These are phyloP conservation scores for Ostrea denselamellosa DNA, from an alignment of 1,140 invertebrate genomes.

Conservation along the genomic window DNA sequence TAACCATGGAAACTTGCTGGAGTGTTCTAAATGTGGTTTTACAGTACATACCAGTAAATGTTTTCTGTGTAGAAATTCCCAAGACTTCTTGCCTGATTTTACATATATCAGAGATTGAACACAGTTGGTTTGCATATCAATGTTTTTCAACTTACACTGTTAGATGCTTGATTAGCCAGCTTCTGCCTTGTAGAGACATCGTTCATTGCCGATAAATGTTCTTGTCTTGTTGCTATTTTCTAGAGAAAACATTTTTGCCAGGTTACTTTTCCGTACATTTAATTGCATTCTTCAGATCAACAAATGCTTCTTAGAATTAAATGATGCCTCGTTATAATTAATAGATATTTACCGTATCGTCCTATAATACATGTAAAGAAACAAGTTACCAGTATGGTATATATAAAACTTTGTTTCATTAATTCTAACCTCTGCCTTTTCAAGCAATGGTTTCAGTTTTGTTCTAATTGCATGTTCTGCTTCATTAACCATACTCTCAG, in stretches of 20 bases:
- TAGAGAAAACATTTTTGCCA: not conserved
- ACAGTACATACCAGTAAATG: too few relatives aligned
- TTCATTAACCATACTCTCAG: constrained; percentile 51
- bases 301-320: not conserved
- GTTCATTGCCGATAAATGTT: not conserved
- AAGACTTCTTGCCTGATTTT: too few relatives aligned
- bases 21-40: too few relatives aligned
- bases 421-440: constrained; percentile 51
- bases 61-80: too few relatives aligned
- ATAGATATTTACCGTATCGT: not conserved
- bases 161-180: constrained; percentile 44
- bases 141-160: constrained; percentile 28
- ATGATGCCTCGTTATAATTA: too few relatives aligned
- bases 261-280: not conserved
- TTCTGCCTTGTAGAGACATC: not conserved
- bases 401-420: not conserved
- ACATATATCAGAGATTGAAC: too few relatives aligned
- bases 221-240: constrained; percentile 44
- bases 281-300: not conserved
- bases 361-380: not conserved
- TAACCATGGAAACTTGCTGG: too few relatives aligned
- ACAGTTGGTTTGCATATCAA: not conserved
- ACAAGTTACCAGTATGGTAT: not conserved
- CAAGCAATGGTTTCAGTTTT: constrained; percentile 49
- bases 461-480: constrained; percentile 51